These are phyloP conservation scores for Onychomys torridus DNA, from an alignment of 2,797 vertebrate genomes.

Conservation along the genomic window DNA sequence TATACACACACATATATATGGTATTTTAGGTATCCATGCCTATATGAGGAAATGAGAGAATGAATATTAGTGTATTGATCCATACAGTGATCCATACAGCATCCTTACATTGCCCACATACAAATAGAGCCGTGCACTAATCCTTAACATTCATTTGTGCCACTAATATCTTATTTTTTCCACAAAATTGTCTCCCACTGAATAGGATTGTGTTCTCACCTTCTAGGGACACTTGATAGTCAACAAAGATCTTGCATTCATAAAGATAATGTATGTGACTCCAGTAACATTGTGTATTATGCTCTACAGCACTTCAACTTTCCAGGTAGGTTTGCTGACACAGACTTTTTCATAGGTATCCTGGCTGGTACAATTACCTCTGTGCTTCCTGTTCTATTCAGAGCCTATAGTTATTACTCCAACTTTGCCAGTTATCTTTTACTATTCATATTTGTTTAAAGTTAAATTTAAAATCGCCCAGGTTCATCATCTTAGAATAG, in stretches of 20 bases:
- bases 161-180: not conserved
- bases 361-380: not conserved
- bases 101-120: not conserved
- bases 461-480: not conserved
- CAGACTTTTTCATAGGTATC: not conserved
- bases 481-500: not conserved
- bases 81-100: not conserved
- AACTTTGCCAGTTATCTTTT: not conserved
- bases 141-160: not conserved
- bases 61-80: no score
- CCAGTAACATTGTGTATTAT: not conserved
- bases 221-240: not conserved
- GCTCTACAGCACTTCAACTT: not conserved
- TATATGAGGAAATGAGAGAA: not conserved
- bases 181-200: not conserved
- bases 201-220: not conserved
- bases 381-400: not conserved
- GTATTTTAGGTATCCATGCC: not conserved
- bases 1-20: not conserved
- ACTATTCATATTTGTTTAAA: not conserved
- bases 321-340: not conserved
- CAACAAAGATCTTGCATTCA: not conserved
- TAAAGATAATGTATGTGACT: not conserved
- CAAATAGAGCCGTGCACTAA: not conserved
- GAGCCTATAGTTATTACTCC: not conserved